Evolutionary conservation across 2,797 vertebrate species (phyloP).

Genomic region (Cygnus olor): DNA sequence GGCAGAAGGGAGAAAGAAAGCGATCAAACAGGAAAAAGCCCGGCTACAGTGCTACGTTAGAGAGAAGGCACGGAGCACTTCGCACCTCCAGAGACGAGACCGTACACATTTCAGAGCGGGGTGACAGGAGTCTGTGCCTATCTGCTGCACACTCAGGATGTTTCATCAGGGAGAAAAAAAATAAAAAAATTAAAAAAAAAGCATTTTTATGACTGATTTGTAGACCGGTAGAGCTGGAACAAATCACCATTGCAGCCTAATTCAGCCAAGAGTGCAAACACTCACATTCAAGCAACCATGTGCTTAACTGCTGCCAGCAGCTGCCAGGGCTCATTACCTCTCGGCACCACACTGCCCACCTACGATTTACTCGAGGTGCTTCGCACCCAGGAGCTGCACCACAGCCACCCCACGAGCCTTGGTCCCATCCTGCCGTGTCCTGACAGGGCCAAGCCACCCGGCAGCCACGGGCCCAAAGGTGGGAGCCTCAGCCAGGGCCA

Average conservation of each 20-base stretch:
- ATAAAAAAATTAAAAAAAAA: background rate
- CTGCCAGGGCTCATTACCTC: background rate
- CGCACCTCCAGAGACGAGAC: background rate
- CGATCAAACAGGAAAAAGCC: background rate
- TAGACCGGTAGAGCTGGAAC: background rate
- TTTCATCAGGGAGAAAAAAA: background rate
- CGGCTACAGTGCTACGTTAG: fast-evolving
- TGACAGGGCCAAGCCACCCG: too few relatives aligned
- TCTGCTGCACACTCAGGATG: background rate
- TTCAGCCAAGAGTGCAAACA: background rate
- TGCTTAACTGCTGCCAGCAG: background rate
- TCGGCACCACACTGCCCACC: background rate
- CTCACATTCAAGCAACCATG: background rate
- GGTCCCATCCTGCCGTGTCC: too few relatives aligned
- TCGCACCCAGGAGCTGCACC: too few relatives aligned
- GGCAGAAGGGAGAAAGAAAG: background rate
- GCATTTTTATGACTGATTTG: background rate
- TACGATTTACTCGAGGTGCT: background rate
- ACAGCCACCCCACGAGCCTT: too few relatives aligned
- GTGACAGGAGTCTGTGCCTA: background rate
- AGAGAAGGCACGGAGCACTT: background rate
- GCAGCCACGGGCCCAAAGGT: background rate
- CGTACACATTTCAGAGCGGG: background rate
- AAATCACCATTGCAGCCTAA: background rate
- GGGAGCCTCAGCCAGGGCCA: too few relatives aligned